A percentile compares a stretch with the other conserved stretches of the same genome.
phyloP scores from a whole-genome alignment of 2,888 invertebrate species.

The Copidosoma aretas region DNA sequence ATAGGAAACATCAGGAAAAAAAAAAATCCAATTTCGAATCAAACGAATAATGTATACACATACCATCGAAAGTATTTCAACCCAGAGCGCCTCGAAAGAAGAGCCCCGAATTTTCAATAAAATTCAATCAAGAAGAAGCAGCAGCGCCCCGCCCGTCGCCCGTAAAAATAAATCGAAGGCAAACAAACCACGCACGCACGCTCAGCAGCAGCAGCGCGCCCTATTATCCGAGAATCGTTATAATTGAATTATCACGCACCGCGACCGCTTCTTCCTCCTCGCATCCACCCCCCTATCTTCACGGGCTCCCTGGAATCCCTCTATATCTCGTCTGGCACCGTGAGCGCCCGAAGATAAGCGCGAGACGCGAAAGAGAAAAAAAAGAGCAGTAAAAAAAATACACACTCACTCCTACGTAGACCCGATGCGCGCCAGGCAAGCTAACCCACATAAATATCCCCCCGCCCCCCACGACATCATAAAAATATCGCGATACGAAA shows the following conservation, averaged over 20 bases:
- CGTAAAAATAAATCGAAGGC: background rate
- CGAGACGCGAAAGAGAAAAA: too few species aligned
- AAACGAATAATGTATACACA: too few species aligned
- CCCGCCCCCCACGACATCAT: background rate
- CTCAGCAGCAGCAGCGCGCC: too few species aligned
- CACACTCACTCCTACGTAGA: too few species aligned
- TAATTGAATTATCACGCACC: background rate
- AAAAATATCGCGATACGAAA: slow-evolving; percentile 27
- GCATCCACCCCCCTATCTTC: background rate
- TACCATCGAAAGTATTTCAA: too few species aligned
- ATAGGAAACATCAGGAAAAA: too few species aligned
- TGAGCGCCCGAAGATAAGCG: too few species aligned
- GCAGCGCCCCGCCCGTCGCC: background rate
- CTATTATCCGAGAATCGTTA: background rate
- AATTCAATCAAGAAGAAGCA: too few species aligned
- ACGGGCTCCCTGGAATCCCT: background rate
- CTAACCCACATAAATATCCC: slow-evolving; percentile 23
- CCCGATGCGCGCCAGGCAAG: background rate
- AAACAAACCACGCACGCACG: background rate
- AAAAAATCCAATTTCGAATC: too few species aligned
- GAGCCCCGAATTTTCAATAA: too few species aligned
- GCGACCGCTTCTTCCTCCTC: background rate
- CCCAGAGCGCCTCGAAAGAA: too few species aligned
- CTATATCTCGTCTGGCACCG: background rate
- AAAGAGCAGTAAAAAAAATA: too few species aligned